phyloP scores from a whole-genome alignment of 2,113 vertebrate genomes.

The Oplegnathus fasciatus region DNA sequence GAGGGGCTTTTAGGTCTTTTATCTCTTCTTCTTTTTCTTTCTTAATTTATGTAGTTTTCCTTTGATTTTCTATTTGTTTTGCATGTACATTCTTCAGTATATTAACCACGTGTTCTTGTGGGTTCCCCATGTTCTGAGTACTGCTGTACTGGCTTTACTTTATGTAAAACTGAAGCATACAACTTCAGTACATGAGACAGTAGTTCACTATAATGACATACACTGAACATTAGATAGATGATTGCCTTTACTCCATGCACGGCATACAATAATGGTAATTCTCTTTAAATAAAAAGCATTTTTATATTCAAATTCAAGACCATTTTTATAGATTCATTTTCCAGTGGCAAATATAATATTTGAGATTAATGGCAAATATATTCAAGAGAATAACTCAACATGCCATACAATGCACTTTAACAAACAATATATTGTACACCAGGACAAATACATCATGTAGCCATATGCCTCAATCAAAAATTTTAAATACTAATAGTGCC shows the following conservation, averaged over 20 bases:
- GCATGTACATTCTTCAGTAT: neutral
- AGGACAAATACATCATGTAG: neutral
- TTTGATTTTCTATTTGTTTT: neutral
- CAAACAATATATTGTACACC: neutral
- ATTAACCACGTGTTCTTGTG: neutral
- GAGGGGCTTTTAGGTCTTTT: neutral
- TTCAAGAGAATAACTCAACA: neutral
- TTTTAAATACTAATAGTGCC: slow-evolving; percentile 14
- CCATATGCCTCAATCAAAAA: neutral
- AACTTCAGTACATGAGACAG: no score
- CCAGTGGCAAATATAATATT: slow-evolving; percentile 44
- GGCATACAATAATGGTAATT: slow-evolving; percentile 58
- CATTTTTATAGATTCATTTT: slow-evolving; percentile 25
- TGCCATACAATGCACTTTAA: neutral
- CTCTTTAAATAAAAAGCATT: slow-evolving; percentile 68
- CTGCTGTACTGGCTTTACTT: no score
- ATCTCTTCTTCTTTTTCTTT: neutral
- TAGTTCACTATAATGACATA: neutral
- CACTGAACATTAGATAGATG: neutral
- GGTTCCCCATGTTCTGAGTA: neutral
- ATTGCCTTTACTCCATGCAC: slow-evolving; percentile 66
- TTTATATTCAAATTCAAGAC: slow-evolving; percentile 39
- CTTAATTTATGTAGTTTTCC: neutral
- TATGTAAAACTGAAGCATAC: no score
- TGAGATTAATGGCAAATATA: slow-evolving; percentile 28